phyloP scores from a whole-genome alignment of 2,113 vertebrate species.

The Cyphomyrus plagiostoma region DNA sequence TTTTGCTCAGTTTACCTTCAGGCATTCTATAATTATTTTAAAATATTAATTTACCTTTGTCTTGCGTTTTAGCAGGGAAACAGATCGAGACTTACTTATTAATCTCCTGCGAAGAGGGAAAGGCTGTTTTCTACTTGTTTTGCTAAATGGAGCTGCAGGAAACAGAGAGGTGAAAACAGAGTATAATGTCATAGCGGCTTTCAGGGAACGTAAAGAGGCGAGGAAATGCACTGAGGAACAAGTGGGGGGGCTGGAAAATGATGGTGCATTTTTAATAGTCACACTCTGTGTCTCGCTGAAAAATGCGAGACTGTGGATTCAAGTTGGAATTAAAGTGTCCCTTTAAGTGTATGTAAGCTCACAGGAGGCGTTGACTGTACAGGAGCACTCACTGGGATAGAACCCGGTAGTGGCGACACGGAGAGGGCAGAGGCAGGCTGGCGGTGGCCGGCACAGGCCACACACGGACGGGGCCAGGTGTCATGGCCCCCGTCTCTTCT shows the following conservation, averaged over 20 bases:
- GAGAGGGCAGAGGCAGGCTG: not conserved
- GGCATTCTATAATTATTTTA: conserved; percentile 78
- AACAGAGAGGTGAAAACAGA: not conserved
- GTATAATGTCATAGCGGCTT: not conserved
- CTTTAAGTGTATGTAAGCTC: not conserved
- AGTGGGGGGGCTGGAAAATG: not conserved
- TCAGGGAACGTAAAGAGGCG: not conserved
- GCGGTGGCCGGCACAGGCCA: not conserved
- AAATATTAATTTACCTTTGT: conserved; percentile 83
- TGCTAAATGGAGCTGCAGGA: conserved; percentile 16
- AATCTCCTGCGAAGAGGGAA: conserved; percentile 15
- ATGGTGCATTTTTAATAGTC: not conserved
- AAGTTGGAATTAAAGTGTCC: not conserved
- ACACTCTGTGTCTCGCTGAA: not conserved
- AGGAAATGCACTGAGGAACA: not conserved
- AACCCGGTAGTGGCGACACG: not conserved
- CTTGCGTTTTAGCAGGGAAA: conserved; percentile 48
- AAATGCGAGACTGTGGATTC: not conserved
- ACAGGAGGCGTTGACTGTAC: not conserved
- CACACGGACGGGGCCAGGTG: not conserved
- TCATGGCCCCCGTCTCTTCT: not conserved
- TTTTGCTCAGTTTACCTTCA: conserved; percentile 63
- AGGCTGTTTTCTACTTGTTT: conserved; percentile 10
- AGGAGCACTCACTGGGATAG: not conserved
- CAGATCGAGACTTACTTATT: conserved; percentile 51